Evolutionary conservation across 2,797 vertebrate species (phyloP).

Genomic region (Aselliscus stoliczkanus): DNA sequence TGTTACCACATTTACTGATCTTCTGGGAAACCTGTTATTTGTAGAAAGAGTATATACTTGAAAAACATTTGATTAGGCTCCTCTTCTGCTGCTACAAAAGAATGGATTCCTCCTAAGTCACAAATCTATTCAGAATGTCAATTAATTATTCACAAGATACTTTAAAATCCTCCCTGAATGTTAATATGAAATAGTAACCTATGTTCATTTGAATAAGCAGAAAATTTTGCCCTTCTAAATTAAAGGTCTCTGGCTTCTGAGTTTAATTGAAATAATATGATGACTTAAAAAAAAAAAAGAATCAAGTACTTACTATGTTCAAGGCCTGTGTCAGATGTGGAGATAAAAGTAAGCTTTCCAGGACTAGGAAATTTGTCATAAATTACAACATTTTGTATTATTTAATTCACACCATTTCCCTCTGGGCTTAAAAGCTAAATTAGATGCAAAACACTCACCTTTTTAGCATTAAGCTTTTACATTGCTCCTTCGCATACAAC

Average conservation of each 20-base stretch:
- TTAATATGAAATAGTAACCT: constrained; percentile 31
- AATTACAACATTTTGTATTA: constrained; percentile 24
- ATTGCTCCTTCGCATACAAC: neutral
- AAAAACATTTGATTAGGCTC: neutral
- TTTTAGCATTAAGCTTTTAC: constrained; percentile 43
- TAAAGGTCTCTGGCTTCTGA: neutral
- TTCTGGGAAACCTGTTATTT: neutral
- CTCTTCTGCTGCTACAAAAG: neutral
- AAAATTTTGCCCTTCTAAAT: neutral
- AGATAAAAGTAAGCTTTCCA: neutral
- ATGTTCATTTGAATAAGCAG: constrained; percentile 21
- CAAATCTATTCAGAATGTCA: constrained; percentile 6
- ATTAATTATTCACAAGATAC: constrained; percentile 58
- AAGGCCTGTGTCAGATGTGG: neutral
- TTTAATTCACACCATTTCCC: neutral
- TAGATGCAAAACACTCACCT: constrained; percentile 45
- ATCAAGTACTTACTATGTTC: neutral
- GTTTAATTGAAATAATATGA: constrained; percentile 21
- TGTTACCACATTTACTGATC: neutral
- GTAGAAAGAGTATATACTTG: neutral
- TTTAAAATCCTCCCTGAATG: constrained; percentile 20
- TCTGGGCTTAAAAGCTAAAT: constrained; percentile 25
- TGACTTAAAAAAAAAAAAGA: neutral
- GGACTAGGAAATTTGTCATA: neutral
- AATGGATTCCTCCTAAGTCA: constrained; percentile 5